A percentile compares a stretch with the other conserved stretches of the same genome.
phyloP scores from a whole-genome alignment of 2,113 vertebrate species.

The Bettongia penicillata region DNA sequence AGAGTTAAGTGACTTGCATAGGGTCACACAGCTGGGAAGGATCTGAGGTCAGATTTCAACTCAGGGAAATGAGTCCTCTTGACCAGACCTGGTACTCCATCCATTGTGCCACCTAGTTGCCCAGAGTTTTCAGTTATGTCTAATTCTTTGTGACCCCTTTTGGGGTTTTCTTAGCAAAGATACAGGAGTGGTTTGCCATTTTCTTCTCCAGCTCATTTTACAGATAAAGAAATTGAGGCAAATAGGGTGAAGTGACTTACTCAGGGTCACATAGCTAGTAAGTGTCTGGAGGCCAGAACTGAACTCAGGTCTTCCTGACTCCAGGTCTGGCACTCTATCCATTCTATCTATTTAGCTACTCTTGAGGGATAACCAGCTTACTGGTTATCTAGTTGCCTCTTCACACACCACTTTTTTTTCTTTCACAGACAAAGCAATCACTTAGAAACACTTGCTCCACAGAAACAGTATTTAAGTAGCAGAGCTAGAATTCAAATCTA shows the following conservation, averaged over 20 bases:
- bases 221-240: not conserved
- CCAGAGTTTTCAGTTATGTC: not conserved
- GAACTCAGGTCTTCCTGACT: not conserved
- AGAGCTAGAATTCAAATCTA: not conserved
- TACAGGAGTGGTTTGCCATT: not conserved
- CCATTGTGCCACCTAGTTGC: too few species aligned
- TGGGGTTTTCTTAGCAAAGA: not conserved
- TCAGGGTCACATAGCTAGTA: not conserved
- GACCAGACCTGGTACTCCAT: not conserved
- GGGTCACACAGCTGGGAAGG: not conserved
- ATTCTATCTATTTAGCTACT: not conserved
- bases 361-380: not conserved
- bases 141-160: not conserved
- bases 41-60: not conserved
- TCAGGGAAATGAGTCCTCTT: not conserved
- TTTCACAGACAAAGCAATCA: not conserved
- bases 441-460: not conserved
- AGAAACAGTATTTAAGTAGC: not conserved
- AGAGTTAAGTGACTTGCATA: not conserved
- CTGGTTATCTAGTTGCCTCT: not conserved
- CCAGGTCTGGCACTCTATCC: too few species aligned
- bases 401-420: not conserved
- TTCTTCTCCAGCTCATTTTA: not conserved
- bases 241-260: not conserved
- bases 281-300: not conserved